Evolutionary conservation across 2,797 vertebrate species (phyloP).

Genomic region (Enoplosus armatus): DNA sequence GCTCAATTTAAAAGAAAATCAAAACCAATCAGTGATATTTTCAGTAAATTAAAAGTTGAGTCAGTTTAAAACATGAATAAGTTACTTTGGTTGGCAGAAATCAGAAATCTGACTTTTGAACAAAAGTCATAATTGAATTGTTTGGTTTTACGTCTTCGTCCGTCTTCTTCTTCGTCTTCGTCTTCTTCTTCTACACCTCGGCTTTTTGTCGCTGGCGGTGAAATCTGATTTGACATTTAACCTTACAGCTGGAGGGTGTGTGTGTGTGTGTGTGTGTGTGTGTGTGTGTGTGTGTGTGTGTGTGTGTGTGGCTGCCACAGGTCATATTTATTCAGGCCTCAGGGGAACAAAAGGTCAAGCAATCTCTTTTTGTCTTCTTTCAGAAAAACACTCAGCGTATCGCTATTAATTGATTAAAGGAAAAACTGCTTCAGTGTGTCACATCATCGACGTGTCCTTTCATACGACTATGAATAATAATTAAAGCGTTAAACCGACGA

Average conservation of each 20-base stretch:
- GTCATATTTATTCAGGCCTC: constrained; percentile 45
- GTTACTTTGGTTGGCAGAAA: not conserved
- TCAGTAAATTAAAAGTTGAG: no score
- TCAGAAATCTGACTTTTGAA: not conserved
- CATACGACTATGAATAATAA: not conserved
- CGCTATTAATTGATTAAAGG: constrained; percentile 6
- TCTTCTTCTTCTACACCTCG: not conserved
- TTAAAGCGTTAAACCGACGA: not conserved
- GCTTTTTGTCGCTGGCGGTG: not conserved
- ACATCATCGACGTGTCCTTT: not conserved
- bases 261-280: no score
- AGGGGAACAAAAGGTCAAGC: constrained; percentile 42
- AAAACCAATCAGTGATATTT: no score
- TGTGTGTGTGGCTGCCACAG: constrained; percentile 3
- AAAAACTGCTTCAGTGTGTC: not conserved
- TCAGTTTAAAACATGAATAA: no score
- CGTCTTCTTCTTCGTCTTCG: no score
- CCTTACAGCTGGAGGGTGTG: constrained; percentile 2
- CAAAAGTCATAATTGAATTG: not conserved
- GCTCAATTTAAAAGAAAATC: no score
- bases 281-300: no score
- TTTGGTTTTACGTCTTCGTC: not conserved
- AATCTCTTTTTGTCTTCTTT: constrained; percentile 21
- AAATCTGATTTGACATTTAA: constrained; percentile 32
- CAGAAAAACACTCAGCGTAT: not conserved